Evolutionary conservation across 2,888 invertebrate species (phyloP), one percentile per base, ranked within the genome.

Genomic region (Thelaira solivaga): DNA sequence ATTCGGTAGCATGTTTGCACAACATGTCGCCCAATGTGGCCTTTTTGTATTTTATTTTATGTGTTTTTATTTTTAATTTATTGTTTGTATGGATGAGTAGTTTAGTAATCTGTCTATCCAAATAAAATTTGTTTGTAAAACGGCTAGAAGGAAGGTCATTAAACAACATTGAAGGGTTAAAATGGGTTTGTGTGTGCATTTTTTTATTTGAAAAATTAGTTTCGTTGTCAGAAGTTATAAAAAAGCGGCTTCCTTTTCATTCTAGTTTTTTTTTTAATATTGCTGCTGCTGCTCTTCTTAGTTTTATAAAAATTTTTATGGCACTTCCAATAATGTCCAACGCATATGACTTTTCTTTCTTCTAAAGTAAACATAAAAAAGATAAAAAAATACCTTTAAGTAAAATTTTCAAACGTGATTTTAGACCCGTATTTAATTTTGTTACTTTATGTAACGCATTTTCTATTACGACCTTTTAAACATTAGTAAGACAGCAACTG

Each of bases 1-100:
- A 87, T 86, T 82, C 87, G 81, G 87, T 87, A 87, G 86, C 86
- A 85, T 86, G 87, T 87, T 86, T 86, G 86, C 85, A 86, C 86
- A 86, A 86, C 86, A 86, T 87, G 86, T 87, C 85, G 86, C 86
- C 84, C 83, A 82, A 85, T 85, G 85, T 85, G 85, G 84, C 84
- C 84, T 83, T 85, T 68, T 43, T 55, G 13, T 31, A 47, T 41
- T 55, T 72, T 57, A 55, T 36, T 39, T 34, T 2, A 2, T 49
- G n/a, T 31, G 2, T 68, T 41, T 45, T 13, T 47, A 0, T 51
- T 41, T 26, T 45, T 39, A 24, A 43, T 49, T n/a, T 39, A 57
- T 20, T 41, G 26, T 36, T 47, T 34, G 49, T 29, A 29, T 64
- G 49, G 51, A 51, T 64, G 39, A 22, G 16, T 49, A 74, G 69